Evolutionary conservation across 2,797 vertebrate species (phyloP), one percentile per base, ranked within the genome.

Genomic region (Centroberyx gerrardi): DNA sequence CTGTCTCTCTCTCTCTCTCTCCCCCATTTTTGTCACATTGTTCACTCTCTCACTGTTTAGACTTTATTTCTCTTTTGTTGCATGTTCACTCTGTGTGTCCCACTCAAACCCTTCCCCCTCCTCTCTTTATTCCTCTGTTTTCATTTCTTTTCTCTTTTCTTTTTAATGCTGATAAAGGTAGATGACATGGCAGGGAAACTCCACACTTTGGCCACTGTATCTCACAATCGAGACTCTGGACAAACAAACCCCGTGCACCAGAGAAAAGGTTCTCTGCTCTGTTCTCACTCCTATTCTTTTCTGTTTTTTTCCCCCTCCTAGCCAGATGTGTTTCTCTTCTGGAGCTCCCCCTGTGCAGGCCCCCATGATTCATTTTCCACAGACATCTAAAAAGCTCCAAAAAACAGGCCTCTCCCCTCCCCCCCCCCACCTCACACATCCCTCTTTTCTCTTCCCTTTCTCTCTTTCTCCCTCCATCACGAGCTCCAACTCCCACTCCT

Each of bases 321-420:
- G 69, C 86, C 88, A 93, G 90, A 93, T 91, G 91, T 88, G 87
- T 87, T 93, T 91, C 89, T 92, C 78, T 62, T 90, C 81, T 90
- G 84, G 54, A 80, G 88, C 76, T 72, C 81, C 85, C 88, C 90
- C 86, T 64, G 64, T 76, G 83, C 83, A 72, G 93, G 91, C 92
- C 93, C 86, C 93, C 78, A 72, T 95, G 93, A 95, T 95, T 94
- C 90, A 95, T 94, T 95, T 95, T 94, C 94, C 94, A 94, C 92
- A 93, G 92, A 90, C 92, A 84, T 92, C 91, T 94, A 88, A 84
- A 92, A 89, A 87, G 83, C 72, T 80, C 81, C 82, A 78, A 75
- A 17, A 49, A 74, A 74, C 62, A 77, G 63, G 28, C 68, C 59
- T 61, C 71, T 85, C 86, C 89, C 89, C 81, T 38, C 29, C 46